phyloP scores from a whole-genome alignment of 2,113 vertebrate species.

The Cinclus cinclus region DNA sequence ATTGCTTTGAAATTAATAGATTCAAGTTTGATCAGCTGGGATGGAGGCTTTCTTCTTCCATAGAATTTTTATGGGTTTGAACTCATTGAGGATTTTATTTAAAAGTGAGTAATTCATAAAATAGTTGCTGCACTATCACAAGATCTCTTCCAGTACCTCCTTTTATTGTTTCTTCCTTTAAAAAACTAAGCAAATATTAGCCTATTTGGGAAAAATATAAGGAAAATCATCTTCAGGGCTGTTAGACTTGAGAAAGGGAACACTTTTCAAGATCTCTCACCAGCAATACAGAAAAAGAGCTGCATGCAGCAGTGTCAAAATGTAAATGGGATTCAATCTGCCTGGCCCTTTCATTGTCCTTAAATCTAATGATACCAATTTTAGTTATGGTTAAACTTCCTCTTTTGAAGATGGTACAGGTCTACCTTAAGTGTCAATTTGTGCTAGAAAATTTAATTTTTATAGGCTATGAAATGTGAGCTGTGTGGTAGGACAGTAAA shows the following conservation, averaged over 20 bases:
- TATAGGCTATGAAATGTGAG: slow-evolving; percentile 31
- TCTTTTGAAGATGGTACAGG: slow-evolving; percentile 25
- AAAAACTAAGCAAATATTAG: not conserved
- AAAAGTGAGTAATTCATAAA: not conserved
- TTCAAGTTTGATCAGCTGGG: not conserved
- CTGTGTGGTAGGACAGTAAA: not conserved
- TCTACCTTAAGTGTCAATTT: slow-evolving; percentile 36
- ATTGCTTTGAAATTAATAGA: not conserved
- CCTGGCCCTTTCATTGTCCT: not conserved
- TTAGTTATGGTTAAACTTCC: not conserved
- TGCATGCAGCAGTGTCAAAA: not conserved
- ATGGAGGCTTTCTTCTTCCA: not conserved
- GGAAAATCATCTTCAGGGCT: not conserved
- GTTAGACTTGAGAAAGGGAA: not conserved
- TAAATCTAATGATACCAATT: slow-evolving; percentile 5
- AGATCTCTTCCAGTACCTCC: not conserved
- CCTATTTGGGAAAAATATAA: not conserved
- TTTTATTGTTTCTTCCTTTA: not conserved
- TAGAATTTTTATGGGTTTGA: not conserved
- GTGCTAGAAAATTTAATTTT: slow-evolving; percentile 49
- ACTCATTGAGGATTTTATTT: not conserved
- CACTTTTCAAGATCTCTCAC: not conserved
- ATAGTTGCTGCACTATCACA: not conserved
- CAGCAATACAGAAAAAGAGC: not conserved
- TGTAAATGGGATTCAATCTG: slow-evolving; percentile 4